phyloP scores from a whole-genome alignment of 92 coral and sea anemone genomes.

The Palythoa heliodiscus region DNA sequence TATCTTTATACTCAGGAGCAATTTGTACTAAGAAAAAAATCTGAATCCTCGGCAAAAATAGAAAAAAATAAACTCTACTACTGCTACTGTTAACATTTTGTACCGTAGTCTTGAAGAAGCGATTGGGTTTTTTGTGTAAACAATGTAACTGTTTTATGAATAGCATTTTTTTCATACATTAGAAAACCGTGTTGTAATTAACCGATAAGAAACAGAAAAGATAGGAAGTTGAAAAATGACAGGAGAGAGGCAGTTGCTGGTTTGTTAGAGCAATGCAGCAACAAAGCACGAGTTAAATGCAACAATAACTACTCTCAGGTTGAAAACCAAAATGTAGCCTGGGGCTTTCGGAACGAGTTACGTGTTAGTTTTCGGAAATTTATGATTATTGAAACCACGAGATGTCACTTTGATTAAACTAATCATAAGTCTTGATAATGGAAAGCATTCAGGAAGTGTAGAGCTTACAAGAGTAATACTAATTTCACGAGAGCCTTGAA shows the following conservation, averaged over 20 bases:
- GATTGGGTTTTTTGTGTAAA: too few species aligned
- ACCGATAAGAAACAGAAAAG: too few species aligned
- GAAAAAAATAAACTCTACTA: too few species aligned
- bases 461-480: background rate
- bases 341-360: background rate
- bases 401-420: background rate
- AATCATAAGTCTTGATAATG: background rate
- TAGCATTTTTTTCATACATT: too few species aligned
- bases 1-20: too few species aligned
- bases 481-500: constrained; percentile 8
- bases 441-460: background rate
- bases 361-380: background rate
- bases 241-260: background rate
- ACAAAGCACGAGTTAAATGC: background rate
- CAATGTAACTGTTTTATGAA: too few species aligned
- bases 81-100: too few species aligned
- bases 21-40: too few species aligned
- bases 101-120: too few species aligned
- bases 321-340: background rate
- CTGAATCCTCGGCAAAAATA: too few species aligned
- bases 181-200: too few species aligned
- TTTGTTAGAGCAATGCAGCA: background rate
- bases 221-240: too few species aligned
- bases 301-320: background rate
- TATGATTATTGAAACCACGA: background rate